phyloP scores from a whole-genome alignment of 2,888 invertebrate genomes.

The Ophraella communa region DNA sequence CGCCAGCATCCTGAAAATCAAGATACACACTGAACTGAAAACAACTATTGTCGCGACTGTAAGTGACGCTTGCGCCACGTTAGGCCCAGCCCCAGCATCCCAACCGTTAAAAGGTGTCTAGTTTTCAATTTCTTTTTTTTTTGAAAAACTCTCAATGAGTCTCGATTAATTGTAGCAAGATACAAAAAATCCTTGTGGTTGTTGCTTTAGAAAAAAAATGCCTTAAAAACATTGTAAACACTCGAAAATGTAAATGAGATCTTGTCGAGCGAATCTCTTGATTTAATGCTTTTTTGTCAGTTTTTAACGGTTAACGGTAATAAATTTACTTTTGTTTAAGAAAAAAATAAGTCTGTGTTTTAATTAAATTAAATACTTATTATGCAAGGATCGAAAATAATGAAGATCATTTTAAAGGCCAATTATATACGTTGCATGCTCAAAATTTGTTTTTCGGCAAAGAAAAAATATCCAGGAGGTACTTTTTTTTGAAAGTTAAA shows the following conservation, averaged over 20 bases:
- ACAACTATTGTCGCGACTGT: conserved; percentile 16
- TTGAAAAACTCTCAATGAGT: not conserved
- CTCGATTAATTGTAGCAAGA: conserved; percentile 3
- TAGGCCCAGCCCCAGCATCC: conserved; percentile 27
- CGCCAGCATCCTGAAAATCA: conserved; percentile 22
- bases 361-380: too few relatives aligned
- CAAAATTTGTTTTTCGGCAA: too few relatives aligned
- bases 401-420: too few relatives aligned
- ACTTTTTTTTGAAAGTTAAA: too few relatives aligned
- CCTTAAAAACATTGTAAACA: not conserved
- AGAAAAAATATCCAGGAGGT: too few relatives aligned
- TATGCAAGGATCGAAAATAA: too few relatives aligned
- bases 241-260: not conserved
- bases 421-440: too few relatives aligned
- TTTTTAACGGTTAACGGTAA: too few relatives aligned
- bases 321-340: too few relatives aligned
- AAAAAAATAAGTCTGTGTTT: too few relatives aligned
- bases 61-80: conserved; percentile 22
- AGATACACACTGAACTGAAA: conserved; percentile 22
- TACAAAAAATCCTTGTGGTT: not conserved
- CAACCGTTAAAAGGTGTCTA: conserved; percentile 14
- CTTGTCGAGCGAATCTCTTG: not conserved
- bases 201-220: not conserved
- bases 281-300: not conserved
- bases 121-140: conserved; percentile 11